These are phyloP conservation scores for Istiophorus platypterus DNA, from an alignment of 2,113 vertebrate species.

Conservation along the genomic window DNA sequence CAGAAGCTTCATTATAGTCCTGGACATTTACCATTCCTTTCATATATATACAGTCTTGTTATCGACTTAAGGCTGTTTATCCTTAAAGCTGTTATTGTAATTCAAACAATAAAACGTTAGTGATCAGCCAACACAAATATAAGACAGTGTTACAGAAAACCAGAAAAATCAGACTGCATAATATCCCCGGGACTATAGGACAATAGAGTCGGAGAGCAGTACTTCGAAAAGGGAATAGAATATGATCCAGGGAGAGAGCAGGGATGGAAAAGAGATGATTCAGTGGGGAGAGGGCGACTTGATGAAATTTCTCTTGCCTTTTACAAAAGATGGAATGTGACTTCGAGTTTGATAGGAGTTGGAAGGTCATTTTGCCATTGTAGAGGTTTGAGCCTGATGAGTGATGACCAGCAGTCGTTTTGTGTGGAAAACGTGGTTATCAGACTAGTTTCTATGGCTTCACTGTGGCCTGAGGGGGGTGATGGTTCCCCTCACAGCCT, in stretches of 20 bases:
- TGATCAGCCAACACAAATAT: neutral
- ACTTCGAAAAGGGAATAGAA: neutral
- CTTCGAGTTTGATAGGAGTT: slow-evolving; percentile 28
- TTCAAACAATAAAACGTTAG: neutral
- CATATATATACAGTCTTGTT: neutral
- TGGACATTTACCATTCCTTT: neutral
- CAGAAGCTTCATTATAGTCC: neutral
- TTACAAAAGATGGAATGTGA: neutral
- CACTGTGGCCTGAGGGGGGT: neutral
- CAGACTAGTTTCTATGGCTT: neutral
- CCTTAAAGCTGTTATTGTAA: neutral
- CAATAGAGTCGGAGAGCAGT: neutral
- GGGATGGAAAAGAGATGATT: slow-evolving; percentile 4
- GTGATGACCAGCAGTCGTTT: slow-evolving; percentile 35
- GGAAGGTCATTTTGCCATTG: slow-evolving; percentile 29
- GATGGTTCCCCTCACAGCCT: neutral
- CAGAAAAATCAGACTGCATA: neutral
- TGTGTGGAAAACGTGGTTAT: neutral
- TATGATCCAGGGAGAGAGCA: slow-evolving; percentile 1
- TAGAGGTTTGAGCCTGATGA: neutral
- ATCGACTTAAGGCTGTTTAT: neutral
- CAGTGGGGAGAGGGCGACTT: neutral
- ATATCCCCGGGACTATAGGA: neutral
- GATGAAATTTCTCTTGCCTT: slow-evolving; percentile 19
- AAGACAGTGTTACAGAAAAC: neutral